phyloP scores from a whole-genome alignment of 92 coral and sea anemone genomes.

The Phymanthus crucifer region DNA sequence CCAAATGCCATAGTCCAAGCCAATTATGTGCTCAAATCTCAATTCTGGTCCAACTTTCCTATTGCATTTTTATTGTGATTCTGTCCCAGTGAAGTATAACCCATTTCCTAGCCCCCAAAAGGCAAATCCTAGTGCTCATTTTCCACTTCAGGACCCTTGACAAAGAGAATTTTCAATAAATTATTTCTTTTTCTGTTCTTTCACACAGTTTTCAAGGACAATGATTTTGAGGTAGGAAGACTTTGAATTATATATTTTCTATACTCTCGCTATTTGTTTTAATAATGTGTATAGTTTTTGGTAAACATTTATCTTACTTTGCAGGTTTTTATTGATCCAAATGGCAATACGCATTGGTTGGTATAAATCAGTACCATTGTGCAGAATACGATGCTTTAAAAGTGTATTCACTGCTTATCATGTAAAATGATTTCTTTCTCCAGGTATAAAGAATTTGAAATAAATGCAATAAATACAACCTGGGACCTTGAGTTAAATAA shows the following conservation, averaged over 20 bases:
- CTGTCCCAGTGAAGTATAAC: too few relatives aligned
- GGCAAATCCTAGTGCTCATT: too few relatives aligned
- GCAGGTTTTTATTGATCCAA: slow-evolving; percentile 84
- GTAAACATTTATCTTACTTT: neutral
- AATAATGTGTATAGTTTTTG: neutral
- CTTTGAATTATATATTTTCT: neutral
- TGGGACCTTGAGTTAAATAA: slow-evolving; percentile 86
- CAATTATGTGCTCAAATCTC: too few relatives aligned
- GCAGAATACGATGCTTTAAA: too few relatives aligned
- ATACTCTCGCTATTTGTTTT: neutral
- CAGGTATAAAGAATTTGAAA: slow-evolving; percentile 91
- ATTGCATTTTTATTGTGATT: too few relatives aligned
- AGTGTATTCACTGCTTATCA: too few relatives aligned
- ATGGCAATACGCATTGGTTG: slow-evolving; percentile 88
- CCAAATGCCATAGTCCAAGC: too few relatives aligned
- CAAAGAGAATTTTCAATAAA: too few relatives aligned
- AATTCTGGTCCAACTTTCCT: too few relatives aligned
- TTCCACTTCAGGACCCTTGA: too few relatives aligned
- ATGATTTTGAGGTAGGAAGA: slow-evolving; percentile 81
- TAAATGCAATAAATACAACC: slow-evolving; percentile 81
- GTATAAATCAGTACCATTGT: neutral
- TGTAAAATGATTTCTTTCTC: neutral
- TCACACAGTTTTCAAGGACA: slow-evolving; percentile 72
- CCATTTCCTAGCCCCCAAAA: too few relatives aligned
- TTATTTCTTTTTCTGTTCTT: neutral